Evolutionary conservation across 2,888 invertebrate genomes (phyloP), one percentile per base, ranked within the genome.

Genomic region (Tyria jacobaeae): DNA sequence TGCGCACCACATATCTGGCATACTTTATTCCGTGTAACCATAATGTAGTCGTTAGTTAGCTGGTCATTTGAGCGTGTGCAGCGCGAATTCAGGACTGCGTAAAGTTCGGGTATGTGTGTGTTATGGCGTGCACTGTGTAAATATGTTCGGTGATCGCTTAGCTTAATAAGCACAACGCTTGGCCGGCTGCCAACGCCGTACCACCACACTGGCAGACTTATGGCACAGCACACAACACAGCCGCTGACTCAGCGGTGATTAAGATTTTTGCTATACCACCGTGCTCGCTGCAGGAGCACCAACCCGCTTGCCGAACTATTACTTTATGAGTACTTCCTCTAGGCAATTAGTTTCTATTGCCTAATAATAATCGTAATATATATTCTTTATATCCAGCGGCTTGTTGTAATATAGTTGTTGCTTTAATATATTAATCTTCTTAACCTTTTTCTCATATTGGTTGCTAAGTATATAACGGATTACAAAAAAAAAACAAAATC

Each of bases 161-260:
- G 84, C 83, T 84, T 87, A 88, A 84, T 87, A 85, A 87, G 84
- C 84, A 71, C 61, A 60, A 61, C 69, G 67, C 37, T 62, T 75
- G 75, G 75, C 75, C 41, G 14, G 10, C 31, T 51, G 75, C 75
- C 75, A 75, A 62, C 48, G 37, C 53, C 39, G 17, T 56, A 10
- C 41, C 48, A 21, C 49, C 27, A 47, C 35, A 21, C 51, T 35
- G 50, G 52, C 65, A 61, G 63, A 73, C 71, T 85, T 85, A 82
- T 81, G 80, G 76, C 75, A 70, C 73, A 69, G 80, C 81, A 79
- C 81, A 80, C 80, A 73, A 74, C 78, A 75, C 59, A 70, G 63
- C 63, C 70, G 76, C 77, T 67, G 80, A 82, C 77, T 85, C 83
- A 75, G 80, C 81, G 64, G 80, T 82, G 81, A 86, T 85, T 87